Evolutionary conservation across 1,140 invertebrate species (phyloP).

Genomic region (Drosophila nikananu): DNA sequence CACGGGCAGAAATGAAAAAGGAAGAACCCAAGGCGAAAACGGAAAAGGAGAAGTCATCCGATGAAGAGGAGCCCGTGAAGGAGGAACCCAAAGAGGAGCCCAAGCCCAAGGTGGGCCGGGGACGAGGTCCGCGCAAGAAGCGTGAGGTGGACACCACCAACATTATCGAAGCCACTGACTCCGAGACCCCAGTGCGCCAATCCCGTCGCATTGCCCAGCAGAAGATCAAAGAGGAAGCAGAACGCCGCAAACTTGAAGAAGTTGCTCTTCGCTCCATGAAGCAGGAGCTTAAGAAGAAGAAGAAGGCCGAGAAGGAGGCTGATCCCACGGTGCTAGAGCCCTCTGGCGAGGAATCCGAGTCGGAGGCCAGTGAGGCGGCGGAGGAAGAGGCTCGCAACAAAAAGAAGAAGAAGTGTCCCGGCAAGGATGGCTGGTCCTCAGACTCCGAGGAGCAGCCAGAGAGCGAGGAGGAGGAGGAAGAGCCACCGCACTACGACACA

Average conservation of each 20-base stretch:
- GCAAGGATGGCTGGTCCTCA: slow-evolving; percentile 90
- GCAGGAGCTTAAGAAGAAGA: slow-evolving; percentile 88
- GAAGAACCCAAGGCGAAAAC: neutral
- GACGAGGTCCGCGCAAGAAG: slow-evolving; percentile 85
- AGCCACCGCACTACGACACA: slow-evolving; percentile 86
- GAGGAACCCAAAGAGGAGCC: slow-evolving; percentile 24
- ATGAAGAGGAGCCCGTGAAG: slow-evolving; percentile 6
- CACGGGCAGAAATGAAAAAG: slow-evolving; percentile 5
- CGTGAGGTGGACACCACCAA: slow-evolving; percentile 86
- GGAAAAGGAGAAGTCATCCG: neutral
- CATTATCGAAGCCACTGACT: slow-evolving; percentile 72
- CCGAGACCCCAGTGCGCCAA: slow-evolving; percentile 88
- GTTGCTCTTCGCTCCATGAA: slow-evolving; percentile 88
- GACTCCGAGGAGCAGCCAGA: slow-evolving; percentile 88
- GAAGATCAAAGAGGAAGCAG: slow-evolving; percentile 93
- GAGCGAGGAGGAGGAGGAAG: slow-evolving; percentile 87
- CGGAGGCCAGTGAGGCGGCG: slow-evolving; percentile 85
- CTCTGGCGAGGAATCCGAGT: slow-evolving; percentile 84
- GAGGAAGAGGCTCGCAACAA: slow-evolving; percentile 85
- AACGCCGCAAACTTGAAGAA: slow-evolving; percentile 90
- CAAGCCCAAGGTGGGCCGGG: slow-evolving; percentile 53
- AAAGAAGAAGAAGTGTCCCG: slow-evolving; percentile 88
- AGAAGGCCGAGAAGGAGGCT: slow-evolving; percentile 85
- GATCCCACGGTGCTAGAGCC: slow-evolving; percentile 82
- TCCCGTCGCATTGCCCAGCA: slow-evolving; percentile 93